Evolutionary conservation across 2,888 invertebrate species (phyloP).

Genomic region (Elegia similella): DNA sequence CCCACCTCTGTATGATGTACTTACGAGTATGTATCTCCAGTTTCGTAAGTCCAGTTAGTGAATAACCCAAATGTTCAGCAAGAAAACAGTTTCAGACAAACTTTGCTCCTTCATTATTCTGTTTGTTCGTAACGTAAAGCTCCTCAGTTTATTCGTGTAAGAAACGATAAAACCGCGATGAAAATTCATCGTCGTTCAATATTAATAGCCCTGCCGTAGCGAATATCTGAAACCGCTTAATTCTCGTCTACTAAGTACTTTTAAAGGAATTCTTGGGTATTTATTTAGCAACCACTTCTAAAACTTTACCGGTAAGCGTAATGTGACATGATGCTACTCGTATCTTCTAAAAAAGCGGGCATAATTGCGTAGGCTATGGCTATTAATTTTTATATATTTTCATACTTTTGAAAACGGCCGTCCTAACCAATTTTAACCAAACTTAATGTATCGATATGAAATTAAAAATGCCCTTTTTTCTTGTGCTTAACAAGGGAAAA

Average conservation of each 20-base stretch:
- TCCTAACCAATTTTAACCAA: no score
- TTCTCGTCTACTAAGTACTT: conserved; percentile 30
- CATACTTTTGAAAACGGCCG: no score
- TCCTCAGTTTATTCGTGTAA: conserved; percentile 4
- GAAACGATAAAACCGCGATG: conserved; percentile 14
- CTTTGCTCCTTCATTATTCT: neutral
- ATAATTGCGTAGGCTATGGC: no score
- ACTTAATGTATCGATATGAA: no score
- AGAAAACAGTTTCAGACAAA: neutral
- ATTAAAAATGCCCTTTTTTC: no score
- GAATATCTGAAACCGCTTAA: conserved; percentile 22
- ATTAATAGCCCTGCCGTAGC: conserved; percentile 14
- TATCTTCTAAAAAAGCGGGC: no score
- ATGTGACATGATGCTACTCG: neutral
- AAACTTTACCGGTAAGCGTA: neutral
- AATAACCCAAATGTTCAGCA: neutral
- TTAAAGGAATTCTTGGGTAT: conserved; percentile 25
- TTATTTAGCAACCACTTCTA: conserved; percentile 13
- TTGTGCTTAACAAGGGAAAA: no score
- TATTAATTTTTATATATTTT: no score
- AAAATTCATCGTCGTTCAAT: conserved; percentile 18
- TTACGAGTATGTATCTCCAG: no score
- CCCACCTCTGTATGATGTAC: no score
- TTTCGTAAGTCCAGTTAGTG: no score
- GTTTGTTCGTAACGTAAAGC: conserved; percentile 1